Conservation (phyloP, 2,113 vertebrate genomes). For the Athene noctua region DNA sequence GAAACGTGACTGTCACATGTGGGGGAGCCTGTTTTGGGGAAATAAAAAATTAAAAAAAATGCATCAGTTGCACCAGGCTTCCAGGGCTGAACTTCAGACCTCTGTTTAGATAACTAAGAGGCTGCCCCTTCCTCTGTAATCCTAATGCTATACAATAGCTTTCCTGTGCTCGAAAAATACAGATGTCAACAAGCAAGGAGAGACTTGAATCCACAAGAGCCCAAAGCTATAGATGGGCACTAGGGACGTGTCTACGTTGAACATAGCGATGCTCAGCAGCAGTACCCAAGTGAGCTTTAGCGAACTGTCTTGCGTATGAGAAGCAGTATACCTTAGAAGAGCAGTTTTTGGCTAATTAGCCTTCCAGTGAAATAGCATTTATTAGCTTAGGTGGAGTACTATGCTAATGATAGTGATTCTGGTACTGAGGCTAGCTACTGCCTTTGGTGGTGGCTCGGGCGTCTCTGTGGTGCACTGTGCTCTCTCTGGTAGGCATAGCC, state of each 20-base stretch:
- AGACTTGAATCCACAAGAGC: neutral
- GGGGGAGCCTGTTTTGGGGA: neutral
- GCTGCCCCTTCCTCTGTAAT: neutral
- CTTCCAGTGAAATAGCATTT: neutral
- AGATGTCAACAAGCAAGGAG: neutral
- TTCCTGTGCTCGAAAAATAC: neutral
- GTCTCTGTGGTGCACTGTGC: neutral
- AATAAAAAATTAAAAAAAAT: neutral
- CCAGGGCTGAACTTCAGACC: neutral
- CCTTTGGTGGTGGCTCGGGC: constrained; percentile 15
- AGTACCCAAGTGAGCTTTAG: neutral
- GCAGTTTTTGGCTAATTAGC: constrained; percentile 36
- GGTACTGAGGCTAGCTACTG: neutral
- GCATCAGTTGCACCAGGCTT: neutral
- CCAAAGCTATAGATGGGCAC: neutral
- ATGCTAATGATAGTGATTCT: neutral
- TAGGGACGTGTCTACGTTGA: accelerated
- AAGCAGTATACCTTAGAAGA: neutral
- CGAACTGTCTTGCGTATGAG: neutral
- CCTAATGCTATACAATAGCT: accelerated
- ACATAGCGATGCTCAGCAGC: neutral
- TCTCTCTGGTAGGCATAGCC: neutral
- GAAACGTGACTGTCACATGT: accelerated
- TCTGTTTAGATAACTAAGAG: neutral
- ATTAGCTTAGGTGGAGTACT: constrained; percentile 8